Base-by-base conservation (phyloP, 2,113 vertebrate species). In the Orycteropus afer region DNA sequence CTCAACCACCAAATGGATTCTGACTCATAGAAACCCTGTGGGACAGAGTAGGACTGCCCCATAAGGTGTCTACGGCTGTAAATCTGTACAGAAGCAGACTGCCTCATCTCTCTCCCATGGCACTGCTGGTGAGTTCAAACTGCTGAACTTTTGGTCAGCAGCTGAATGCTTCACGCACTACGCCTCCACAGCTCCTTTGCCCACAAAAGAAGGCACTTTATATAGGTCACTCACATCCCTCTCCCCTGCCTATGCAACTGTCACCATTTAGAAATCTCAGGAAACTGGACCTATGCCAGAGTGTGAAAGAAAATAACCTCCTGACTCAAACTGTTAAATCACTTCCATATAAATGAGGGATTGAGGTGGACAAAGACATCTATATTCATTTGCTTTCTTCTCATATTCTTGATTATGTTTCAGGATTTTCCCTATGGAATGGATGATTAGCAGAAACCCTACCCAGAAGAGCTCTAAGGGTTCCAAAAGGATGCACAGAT, bases 241-340 rank as follows among this genome's bases (percentile, higher is more conserved):
- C 34, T 71, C 7, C 29, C 42, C 47, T 85, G 67, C 49, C 73
- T 74, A 11, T 47, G 32, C 10, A 86, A 71, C 13, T 40, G 2
- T 81, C 53, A 49, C 87, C n/a, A 79, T 90, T 86, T 67, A 74
- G 55, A 95, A 97, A 79, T 82, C 49, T 96, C 29, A 74, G 49
- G 37, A 91, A 82, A 87, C 34, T 73, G 10, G 11, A 77, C 18
- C 53, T 40, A 37, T 2, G n/a, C 8, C 32, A 47, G 32, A 74
- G 45, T 27, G 86, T 73, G 69, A 49, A 91, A n/a, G 51, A 79
- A 89, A 87, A 80, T 22, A 51, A 63, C 51, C 42, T 95, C 34
- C 85, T n/a, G 37, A 86, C 67, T 76, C 27, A 77, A 37, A 49
- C 89, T 32, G 49, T 78, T 73, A 18, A 74, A 40, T 93, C 73